Percentiles rank a stretch among this genome's conserved stretches.
Conservation (phyloP, 2,113 vertebrate species). For the Astatoreochromis straeleni region DNA sequence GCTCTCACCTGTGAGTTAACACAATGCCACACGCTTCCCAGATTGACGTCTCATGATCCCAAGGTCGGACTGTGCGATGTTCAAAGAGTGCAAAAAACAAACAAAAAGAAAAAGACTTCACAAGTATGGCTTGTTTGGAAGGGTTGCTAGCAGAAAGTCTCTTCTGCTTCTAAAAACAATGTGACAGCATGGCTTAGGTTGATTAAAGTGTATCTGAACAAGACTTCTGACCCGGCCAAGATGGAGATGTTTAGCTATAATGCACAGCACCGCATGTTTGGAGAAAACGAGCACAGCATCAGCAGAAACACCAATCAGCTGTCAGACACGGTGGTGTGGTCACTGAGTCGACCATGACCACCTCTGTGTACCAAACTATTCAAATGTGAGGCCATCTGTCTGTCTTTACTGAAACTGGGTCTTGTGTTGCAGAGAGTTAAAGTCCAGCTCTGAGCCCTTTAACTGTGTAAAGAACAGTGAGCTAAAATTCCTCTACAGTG, state of each 20-base stretch:
- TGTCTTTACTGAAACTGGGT: neutral
- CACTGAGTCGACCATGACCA: rapidly evolving
- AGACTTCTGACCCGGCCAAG: neutral
- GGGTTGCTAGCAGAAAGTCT: neutral
- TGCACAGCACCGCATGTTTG: neutral
- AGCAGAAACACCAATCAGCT: neutral
- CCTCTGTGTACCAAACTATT: neutral
- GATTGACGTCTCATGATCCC: neutral
- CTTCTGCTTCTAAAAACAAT: neutral
- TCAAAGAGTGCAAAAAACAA: neutral
- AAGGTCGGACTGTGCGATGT: neutral
- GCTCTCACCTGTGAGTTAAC: neutral
- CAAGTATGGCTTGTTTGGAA: neutral
- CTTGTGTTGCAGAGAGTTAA: neutral
- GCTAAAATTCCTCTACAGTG: neutral
- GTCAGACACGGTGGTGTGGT: neutral
- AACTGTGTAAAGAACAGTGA: neutral
- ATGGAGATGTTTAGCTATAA: neutral
- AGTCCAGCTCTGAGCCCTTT: neutral
- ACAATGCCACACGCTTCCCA: neutral
- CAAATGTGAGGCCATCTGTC: neutral
- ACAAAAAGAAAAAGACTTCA: neutral
- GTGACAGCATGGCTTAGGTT: neutral
- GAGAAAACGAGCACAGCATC: neutral
- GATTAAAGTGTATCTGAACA: neutral